These are phyloP conservation scores for Eilema depressum DNA, from an alignment of 2,888 invertebrate genomes.

Conservation along the genomic window DNA sequence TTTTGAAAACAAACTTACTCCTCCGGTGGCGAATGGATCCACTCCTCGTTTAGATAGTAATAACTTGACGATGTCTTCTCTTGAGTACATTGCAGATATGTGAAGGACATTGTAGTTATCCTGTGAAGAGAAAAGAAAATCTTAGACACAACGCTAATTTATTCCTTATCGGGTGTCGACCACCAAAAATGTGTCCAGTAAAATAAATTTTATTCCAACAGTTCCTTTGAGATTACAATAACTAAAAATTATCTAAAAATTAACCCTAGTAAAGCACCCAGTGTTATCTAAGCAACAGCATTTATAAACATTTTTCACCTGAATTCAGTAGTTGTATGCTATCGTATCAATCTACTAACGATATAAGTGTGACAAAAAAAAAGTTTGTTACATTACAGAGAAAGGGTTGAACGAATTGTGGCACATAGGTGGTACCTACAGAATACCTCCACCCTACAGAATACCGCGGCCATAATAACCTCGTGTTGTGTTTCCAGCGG, in stretches of 20 bases:
- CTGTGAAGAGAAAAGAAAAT: conserved; percentile 84
- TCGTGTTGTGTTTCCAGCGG: no score
- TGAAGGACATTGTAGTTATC: conserved; percentile 98
- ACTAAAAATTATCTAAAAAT: not conserved
- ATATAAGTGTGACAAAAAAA: not conserved
- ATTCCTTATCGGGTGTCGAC: no score
- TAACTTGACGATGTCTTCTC: conserved; percentile 97
- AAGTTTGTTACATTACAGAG: not conserved
- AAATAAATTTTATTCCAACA: not conserved
- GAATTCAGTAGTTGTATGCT: conserved; percentile 1
- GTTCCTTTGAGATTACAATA: not conserved
- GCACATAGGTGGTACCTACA: no score
- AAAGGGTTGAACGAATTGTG: no score
- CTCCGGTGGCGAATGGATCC: conserved; percentile 96
- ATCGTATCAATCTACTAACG: not conserved
- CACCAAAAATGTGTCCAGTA: not conserved
- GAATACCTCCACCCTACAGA: no score
- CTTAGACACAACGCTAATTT: no score
- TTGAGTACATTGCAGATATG: conserved; percentile 97
- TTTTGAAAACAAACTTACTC: conserved; percentile 91
- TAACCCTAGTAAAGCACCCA: not conserved
- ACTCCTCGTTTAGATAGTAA: conserved; percentile 95
- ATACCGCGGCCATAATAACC: no score
- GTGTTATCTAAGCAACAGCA: not conserved
- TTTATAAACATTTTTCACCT: not conserved